A percentile compares a stretch with the other conserved stretches of the same genome.
These are phyloP conservation scores for Echinops telfairi DNA, from an alignment of 2,113 vertebrate species.

Conservation along the genomic window DNA sequence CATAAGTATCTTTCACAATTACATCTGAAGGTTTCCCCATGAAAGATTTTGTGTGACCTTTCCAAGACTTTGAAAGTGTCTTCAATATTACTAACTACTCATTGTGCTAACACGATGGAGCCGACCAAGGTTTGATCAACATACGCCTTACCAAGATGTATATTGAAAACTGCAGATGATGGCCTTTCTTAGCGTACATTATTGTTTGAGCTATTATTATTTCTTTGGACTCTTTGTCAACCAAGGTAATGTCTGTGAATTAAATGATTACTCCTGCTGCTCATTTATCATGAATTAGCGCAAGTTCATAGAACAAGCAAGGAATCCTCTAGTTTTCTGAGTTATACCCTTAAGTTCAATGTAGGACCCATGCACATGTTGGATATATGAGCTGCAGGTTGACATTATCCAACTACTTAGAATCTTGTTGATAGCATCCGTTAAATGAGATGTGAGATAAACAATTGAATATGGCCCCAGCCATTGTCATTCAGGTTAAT, in stretches of 20 bases:
- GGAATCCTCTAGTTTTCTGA: background rate
- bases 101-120: too few relatives aligned
- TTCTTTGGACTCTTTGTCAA: background rate
- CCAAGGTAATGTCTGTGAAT: background rate
- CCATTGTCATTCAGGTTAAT: background rate
- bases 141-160: background rate
- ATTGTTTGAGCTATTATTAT: background rate
- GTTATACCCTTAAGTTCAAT: background rate
- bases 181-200: fast-evolving
- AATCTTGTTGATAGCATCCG: background rate
- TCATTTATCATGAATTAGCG: background rate
- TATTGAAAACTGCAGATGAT: background rate
- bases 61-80: too few relatives aligned
- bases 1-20: background rate
- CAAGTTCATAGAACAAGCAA: background rate
- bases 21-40: background rate
- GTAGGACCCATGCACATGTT: background rate
- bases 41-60: background rate
- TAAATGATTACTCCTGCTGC: background rate
- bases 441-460: too few relatives aligned
- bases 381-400: background rate
- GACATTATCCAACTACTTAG: background rate
- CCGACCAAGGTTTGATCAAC: too few relatives aligned
- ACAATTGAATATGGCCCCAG: background rate
- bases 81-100: background rate